Evolutionary conservation across 2,113 vertebrate genomes (phyloP), one percentile per base, ranked within the genome.

Genomic region (Centrocercus urophasianus): DNA sequence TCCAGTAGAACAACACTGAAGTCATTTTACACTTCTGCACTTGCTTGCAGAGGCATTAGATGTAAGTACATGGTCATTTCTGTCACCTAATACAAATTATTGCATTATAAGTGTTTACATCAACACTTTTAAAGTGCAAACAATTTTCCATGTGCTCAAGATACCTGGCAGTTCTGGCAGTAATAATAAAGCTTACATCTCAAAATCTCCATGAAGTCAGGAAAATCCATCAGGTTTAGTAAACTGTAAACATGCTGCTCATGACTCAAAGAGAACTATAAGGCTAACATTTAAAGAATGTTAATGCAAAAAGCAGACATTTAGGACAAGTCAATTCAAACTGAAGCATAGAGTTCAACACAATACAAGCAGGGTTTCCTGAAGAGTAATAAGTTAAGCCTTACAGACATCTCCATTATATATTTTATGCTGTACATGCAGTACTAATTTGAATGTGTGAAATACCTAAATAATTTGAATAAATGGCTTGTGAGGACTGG

Each of bases 181-280:
- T 60, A 52, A 14, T 52, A 34, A 70, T 57, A 83, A 80, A 56
- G 11, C 57, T 89, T 40, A 42, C 6, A 64, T 24, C 18, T 70
- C 19, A 75, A 86, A 80, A 34, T 1, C 15, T 92, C 3, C 93
- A 50, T 92, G 59, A 17, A 94, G 27, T 63, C 48, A 78, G 43
- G 18, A n/a, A 66, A 80, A 54, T 38, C 3, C 11, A 6, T 83
- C 15, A 84, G 13, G 8, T 73, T 87, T 77, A 63, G 12, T 52
- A 92, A 83, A 82, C 12, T 74, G n/a, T n/a, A 69, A 92, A 71
- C 3, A 40, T 14, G 18, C 93, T 88, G 10, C 13, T 86, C 24
- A 67, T 42, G 59, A 73, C 27, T 20, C 60, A 86, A 83, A 52
- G 11, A 50, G 6, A 71, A 36, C 48, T 43, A 13, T 32, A 61